phyloP scores from a whole-genome alignment of 2,888 invertebrate genomes.

The Sinelater perroti region DNA sequence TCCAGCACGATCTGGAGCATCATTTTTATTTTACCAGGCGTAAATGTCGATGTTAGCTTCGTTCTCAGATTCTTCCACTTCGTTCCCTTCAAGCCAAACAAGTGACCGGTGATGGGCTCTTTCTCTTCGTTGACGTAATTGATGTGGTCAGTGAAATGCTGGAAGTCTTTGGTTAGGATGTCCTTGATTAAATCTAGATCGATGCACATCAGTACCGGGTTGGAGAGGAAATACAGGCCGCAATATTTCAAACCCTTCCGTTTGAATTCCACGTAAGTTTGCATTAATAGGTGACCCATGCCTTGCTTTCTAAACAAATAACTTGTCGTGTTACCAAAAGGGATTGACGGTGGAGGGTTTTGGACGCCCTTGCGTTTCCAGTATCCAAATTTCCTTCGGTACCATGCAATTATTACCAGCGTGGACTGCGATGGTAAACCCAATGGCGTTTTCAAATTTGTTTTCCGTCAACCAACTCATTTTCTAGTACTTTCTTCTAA shows the following conservation, averaged over 20 bases:
- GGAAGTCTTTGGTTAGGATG: slow-evolving; percentile 59
- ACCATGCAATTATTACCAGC: too few species aligned
- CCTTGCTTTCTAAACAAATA: background rate
- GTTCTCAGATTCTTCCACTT: slow-evolving; percentile 62
- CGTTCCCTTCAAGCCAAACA: slow-evolving; percentile 58
- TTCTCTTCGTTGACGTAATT: slow-evolving; percentile 56
- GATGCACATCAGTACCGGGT: slow-evolving; percentile 25
- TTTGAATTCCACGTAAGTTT: slow-evolving; percentile 18
- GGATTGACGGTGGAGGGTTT: background rate
- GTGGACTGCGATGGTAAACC: too few species aligned
- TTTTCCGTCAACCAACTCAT: too few species aligned
- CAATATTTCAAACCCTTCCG: slow-evolving; percentile 21
- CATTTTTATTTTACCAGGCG: slow-evolving; percentile 62
- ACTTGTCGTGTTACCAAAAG: background rate
- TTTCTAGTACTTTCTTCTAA: too few species aligned
- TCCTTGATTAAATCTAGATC: slow-evolving; percentile 59
- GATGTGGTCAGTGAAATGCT: slow-evolving; percentile 60
- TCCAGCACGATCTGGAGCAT: slow-evolving; percentile 60
- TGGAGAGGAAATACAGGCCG: slow-evolving; percentile 28
- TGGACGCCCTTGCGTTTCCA: background rate
- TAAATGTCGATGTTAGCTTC: slow-evolving; percentile 63
- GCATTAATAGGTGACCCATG: background rate
- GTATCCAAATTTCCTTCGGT: too few species aligned
- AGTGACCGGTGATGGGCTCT: slow-evolving; percentile 55
- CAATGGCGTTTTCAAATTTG: too few species aligned